Evolutionary conservation across 2,113 vertebrate genomes (phyloP).

Genomic region (Grammomys surdaster): DNA sequence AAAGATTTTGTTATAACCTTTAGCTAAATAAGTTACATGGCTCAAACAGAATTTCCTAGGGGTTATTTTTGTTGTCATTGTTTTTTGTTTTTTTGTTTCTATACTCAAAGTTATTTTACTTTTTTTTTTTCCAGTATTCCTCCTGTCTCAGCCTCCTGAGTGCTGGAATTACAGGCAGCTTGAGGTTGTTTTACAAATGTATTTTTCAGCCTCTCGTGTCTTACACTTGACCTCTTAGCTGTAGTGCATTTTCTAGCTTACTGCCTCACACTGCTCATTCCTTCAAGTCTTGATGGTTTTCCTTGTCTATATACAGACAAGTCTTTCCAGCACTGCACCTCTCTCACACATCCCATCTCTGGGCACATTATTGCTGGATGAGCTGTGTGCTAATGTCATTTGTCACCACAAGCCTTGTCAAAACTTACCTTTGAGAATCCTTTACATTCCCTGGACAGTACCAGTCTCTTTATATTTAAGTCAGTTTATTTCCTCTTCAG

Average conservation of each 20-base stretch:
- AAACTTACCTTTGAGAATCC: neutral
- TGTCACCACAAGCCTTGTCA: neutral
- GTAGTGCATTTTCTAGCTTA: neutral
- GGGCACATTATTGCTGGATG: neutral
- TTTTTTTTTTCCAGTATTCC: neutral
- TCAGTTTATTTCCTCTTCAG: neutral
- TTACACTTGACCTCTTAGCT: neutral
- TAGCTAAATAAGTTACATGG: slow-evolving; percentile 11
- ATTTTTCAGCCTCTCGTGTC: neutral
- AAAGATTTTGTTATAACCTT: neutral
- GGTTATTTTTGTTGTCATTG: neutral
- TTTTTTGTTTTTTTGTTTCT: neutral
- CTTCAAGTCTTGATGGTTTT: neutral
- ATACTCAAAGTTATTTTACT: neutral
- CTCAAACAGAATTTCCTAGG: slow-evolving; percentile 20
- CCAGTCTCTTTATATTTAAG: neutral
- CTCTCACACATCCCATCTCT: neutral
- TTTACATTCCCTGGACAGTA: neutral
- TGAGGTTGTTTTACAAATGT: neutral
- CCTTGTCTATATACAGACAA: slow-evolving; percentile 2
- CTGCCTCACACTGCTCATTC: neutral
- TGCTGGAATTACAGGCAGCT: too few relatives aligned
- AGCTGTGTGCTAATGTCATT: neutral
- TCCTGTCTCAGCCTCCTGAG: neutral
- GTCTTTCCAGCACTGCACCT: neutral